Percentiles rank a stretch among this genome's conserved stretches.
Conservation (phyloP, 2,797 vertebrate genomes). For the Mormyrus proboscirostris region DNA sequence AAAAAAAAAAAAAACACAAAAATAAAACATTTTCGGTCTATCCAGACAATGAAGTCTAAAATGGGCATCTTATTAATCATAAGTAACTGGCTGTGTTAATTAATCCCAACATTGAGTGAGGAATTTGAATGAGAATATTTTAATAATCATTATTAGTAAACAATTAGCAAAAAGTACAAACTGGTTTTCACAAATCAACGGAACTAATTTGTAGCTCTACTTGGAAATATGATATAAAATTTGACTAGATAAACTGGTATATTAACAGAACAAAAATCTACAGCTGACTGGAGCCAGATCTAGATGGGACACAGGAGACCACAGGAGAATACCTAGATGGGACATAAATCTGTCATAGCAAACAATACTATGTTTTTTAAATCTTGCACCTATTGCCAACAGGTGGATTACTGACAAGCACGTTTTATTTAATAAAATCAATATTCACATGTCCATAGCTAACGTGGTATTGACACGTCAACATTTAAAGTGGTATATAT, state of each 20-base stretch:
- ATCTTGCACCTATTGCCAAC: neutral
- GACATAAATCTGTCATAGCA: neutral
- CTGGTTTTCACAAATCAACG: neutral
- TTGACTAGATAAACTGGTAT: neutral
- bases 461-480: neutral
- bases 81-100: neutral
- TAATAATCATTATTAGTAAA: neutral
- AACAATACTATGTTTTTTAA: neutral
- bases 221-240: neutral
- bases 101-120: neutral
- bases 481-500: neutral
- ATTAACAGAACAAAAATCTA: neutral
- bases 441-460: neutral
- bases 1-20: neutral
- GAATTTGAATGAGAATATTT: neutral
- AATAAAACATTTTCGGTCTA: neutral
- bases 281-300: neutral
- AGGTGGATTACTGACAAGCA: neutral
- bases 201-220: neutral
- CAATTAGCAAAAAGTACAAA: neutral
- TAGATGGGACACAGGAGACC: too few relatives aligned
- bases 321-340: neutral
- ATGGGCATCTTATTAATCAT: neutral
- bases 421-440: neutral
- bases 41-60: neutral